Evolutionary conservation across 2,888 invertebrate genomes (phyloP).

Genomic region (Phlogophora meticulosa): DNA sequence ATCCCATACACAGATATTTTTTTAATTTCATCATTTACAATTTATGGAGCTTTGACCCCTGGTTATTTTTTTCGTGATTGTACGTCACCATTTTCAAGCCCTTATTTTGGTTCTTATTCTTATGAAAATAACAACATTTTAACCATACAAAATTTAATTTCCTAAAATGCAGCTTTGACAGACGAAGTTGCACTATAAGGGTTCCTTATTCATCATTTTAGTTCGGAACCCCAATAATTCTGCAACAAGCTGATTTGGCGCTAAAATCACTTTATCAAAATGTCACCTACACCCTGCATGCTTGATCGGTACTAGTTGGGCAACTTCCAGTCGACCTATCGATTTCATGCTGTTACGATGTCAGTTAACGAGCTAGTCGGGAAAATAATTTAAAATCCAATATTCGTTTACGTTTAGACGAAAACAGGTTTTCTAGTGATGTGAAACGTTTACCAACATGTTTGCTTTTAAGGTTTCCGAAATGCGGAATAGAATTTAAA

Average conservation of each 20-base stretch:
- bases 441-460: constrained; percentile 52
- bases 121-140: no score
- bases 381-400: constrained; percentile 68
- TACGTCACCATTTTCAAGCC: no score
- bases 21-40: no score
- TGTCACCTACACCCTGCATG: constrained; percentile 63
- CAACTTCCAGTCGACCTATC: constrained; percentile 59
- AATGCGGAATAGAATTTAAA: constrained; percentile 23
- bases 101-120: no score
- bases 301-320: constrained; percentile 58
- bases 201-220: no score
- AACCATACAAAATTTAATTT: no score
- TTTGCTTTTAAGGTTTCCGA: constrained; percentile 47
- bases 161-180: no score
- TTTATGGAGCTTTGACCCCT: no score
- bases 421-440: constrained; percentile 46
- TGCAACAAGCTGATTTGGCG: constrained; percentile 53
- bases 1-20: no score
- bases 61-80: no score
- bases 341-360: constrained; percentile 62
- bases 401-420: constrained; percentile 63
- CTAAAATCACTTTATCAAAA: constrained; percentile 67
- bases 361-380: constrained; percentile 64
- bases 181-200: no score
- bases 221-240: constrained; percentile 16